Percentiles rank a stretch among this genome's conserved stretches.
Evolutionary conservation across 2,797 vertebrate species (phyloP).

Genomic region (Pipistrellus kuhlii): DNA sequence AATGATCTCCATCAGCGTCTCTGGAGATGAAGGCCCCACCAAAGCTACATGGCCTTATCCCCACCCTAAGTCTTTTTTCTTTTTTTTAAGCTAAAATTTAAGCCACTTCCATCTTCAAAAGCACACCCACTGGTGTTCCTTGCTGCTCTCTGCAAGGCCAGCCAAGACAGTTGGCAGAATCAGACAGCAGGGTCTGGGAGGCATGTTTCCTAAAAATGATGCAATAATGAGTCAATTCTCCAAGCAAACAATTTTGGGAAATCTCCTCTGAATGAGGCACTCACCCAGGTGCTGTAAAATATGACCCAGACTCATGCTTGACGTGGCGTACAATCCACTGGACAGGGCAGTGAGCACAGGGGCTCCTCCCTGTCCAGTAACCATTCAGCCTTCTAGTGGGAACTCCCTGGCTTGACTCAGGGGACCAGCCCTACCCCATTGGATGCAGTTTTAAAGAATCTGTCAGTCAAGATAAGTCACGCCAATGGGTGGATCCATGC

Average conservation of each 20-base stretch:
- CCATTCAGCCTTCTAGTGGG: neutral
- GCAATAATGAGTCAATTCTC: neutral
- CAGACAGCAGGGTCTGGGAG: neutral
- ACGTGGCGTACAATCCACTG: neutral
- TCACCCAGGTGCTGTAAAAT: neutral
- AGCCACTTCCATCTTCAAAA: slow-evolving; percentile 23
- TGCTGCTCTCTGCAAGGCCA: neutral
- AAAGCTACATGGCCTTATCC: neutral
- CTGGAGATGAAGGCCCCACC: neutral
- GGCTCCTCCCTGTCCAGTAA: neutral
- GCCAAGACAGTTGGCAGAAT: neutral
- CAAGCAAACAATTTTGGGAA: neutral
- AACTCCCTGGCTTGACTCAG: neutral
- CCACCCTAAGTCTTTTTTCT: neutral
- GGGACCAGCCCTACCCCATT: neutral
- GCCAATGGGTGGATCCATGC: neutral
- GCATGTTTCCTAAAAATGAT: neutral
- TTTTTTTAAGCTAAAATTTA: neutral
- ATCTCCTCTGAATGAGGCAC: neutral
- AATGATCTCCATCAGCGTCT: neutral
- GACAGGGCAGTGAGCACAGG: neutral
- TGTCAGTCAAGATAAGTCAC: neutral
- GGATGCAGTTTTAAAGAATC: neutral
- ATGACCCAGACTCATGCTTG: neutral
- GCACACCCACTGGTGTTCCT: neutral